phyloP scores from a whole-genome alignment of 2,797 vertebrate species.

The Sebastes minor region DNA sequence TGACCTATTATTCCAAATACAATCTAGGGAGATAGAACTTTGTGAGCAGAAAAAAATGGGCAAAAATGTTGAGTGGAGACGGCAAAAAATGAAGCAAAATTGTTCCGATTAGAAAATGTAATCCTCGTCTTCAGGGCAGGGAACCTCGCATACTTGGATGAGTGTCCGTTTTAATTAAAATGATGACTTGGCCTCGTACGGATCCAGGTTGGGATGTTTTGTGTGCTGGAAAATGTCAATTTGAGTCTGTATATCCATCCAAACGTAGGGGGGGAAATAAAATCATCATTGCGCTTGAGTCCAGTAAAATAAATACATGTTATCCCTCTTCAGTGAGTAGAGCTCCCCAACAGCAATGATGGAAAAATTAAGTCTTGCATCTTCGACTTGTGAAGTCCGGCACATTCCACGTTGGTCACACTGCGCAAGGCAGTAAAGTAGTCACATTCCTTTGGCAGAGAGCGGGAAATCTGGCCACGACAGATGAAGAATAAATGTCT shows the following conservation, averaged over 20 bases:
- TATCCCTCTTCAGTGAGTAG: conserved; percentile 52
- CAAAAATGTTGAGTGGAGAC: conserved; percentile 78
- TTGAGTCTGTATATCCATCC: conserved; percentile 53
- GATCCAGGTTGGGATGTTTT: conserved; percentile 42
- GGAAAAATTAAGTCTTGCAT: conserved; percentile 39
- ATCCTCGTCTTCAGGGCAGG: conserved; percentile 73
- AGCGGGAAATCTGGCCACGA: conserved; percentile 5
- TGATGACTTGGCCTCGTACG: conserved; percentile 14
- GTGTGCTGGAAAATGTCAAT: conserved; percentile 43
- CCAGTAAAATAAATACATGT: conserved; percentile 26
- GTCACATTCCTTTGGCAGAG: conserved; percentile 46
- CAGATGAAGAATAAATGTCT: conserved; percentile 23
- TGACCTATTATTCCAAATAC: conserved; percentile 99
- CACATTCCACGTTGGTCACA: conserved; percentile 35
- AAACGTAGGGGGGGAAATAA: not conserved
- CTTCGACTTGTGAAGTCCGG: conserved; percentile 43
- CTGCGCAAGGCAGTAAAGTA: conserved; percentile 10
- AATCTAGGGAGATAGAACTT: conserved; percentile 99
- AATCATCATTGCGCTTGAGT: conserved; percentile 9
- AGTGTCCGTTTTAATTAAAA: conserved; percentile 51
- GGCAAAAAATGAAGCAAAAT: conserved; percentile 56
- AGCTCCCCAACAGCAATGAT: not conserved
- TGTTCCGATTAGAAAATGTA: conserved; percentile 63
- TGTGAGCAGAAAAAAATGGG: conserved; percentile 89
- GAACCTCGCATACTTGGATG: conserved; percentile 28